Base-by-base conservation (phyloP, 2,888 invertebrate species). In the Microdon myrmicae region DNA sequence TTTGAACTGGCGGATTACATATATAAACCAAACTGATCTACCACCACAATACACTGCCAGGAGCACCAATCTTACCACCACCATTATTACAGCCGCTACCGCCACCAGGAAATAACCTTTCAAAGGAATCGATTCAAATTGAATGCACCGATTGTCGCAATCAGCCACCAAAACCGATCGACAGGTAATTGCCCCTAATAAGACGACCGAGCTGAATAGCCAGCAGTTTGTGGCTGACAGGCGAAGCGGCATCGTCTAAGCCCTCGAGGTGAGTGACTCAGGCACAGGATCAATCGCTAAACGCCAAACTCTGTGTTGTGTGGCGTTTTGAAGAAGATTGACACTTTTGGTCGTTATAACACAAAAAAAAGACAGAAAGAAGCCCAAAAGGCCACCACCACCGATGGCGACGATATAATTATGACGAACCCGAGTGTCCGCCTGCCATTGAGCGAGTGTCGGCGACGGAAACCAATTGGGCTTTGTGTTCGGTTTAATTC, bases 391-490 rank as follows among this genome's bases (percentile, higher is more conserved):
- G 26, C 23, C 29, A 17, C 16, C 31, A 48, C 32, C 38, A 56
- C 48, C 64, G 51, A 41, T 58, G 61, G 56, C 51, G 64, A 58
- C 58, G 64, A 64, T 58, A 45, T 58, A 51, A 58, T 64, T 58
- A 64, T 56, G 56, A 56, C 61, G 51, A 45, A 20, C 31, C 47
- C 43, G 55, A 55, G 28, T 51, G 53, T 31, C 39, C 25, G 48
- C 55, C 49, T 44, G 44, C 26, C 13, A 47, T 37, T 47, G 37
- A 31, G 29, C 9, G 20, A n/a, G 22, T 29, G 20, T 28, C 47
- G 23, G 35, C 37, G 37, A 19, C 26, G 34, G 61, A 56, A 56
- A 45, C 41, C 39, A 61, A 45, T 61, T 56, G 34, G 44, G 38
- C 25, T 56, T 38, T 23, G 43, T 20, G 5, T 26, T 43, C 19